Evolutionary conservation across 2,113 vertebrate species (phyloP), one percentile per base, ranked within the genome.

Genomic region (Alosa alosa): DNA sequence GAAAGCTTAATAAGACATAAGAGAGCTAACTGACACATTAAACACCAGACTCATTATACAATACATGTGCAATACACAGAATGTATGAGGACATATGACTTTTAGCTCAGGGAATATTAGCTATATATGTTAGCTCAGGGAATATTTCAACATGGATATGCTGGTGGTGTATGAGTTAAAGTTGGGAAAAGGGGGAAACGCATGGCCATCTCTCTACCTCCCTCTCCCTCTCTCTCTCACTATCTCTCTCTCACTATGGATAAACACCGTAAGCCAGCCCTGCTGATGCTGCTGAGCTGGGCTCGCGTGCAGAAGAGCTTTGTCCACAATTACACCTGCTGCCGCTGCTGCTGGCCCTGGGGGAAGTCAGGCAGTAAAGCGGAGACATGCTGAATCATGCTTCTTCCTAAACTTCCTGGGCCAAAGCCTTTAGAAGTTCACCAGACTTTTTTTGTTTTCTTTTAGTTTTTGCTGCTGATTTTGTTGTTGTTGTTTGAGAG

Each of bases 231-330:
- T 10, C 5, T 55, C 83, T 9, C 60, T 81, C 22, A 20, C n/a
- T 36, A 17, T 18, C 81, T 39, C 31, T 68, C 64, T 11, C n/a
- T 68, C 64, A 13, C 64, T 68, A n/a, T 68, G n/a, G 2, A 2
- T 68, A 31, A 68, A 68, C 64, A 31, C 64, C 6, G 25, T 68
- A 25, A 68, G 64, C n/a, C 64, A 68, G 22, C n/a, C 47, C 60
- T 68, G 60, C 64, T 68, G 64, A 68, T 68, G 64, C n/a, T 68
- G 64, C 64, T 68, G n/a, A 68, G 64, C 64, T 68, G 64, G 64
- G n/a, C 64, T 68, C 64, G 25, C 64, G 64, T 68, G 64, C 64
- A 68, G n/a, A 9, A 68, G 64, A 68, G 64, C 64, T 68, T 31
- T 68, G 64, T 68, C 64, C 64, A 25, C 64, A 31, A 11, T 68